Evolutionary conservation across 2,797 vertebrate species (phyloP).

Genomic region (Cyprinella venusta): DNA sequence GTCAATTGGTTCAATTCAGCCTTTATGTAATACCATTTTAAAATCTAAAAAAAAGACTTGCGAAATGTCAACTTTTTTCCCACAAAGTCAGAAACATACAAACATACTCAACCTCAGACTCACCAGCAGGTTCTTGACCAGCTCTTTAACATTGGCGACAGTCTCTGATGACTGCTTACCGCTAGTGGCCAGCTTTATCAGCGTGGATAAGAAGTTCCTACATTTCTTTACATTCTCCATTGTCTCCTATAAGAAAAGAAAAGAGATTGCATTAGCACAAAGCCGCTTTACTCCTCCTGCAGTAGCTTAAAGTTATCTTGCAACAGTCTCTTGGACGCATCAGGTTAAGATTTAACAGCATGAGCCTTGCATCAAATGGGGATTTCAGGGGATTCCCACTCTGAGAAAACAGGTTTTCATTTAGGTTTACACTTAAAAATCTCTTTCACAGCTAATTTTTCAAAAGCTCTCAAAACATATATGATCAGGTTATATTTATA

Average conservation of each 20-base stretch:
- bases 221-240: constrained; percentile 99
- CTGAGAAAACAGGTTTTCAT: not conserved
- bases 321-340: not conserved
- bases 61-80: not conserved
- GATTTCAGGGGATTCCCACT: constrained; percentile 38
- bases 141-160: constrained; percentile 91
- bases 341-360: constrained; percentile 15
- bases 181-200: constrained; percentile 96
- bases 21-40: not conserved
- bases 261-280: not conserved
- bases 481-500: constrained; percentile 11
- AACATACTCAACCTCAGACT: constrained; percentile 64
- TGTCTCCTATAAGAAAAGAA: constrained; percentile 83
- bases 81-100: not conserved
- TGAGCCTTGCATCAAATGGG: not conserved
- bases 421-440: not conserved
- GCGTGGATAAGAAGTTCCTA: constrained; percentile 95
- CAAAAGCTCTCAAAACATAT: not conserved
- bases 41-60: not conserved
- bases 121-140: constrained; percentile 95
- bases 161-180: constrained; percentile 95
- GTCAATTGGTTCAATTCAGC: not conserved
- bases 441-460: not conserved
- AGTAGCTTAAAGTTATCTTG: not conserved
- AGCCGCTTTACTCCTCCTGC: not conserved